A percentile compares a stretch with the other conserved stretches of the same genome.
Conservation (phyloP, 2,113 vertebrate species). For the Oreochromis tanganicae region DNA sequence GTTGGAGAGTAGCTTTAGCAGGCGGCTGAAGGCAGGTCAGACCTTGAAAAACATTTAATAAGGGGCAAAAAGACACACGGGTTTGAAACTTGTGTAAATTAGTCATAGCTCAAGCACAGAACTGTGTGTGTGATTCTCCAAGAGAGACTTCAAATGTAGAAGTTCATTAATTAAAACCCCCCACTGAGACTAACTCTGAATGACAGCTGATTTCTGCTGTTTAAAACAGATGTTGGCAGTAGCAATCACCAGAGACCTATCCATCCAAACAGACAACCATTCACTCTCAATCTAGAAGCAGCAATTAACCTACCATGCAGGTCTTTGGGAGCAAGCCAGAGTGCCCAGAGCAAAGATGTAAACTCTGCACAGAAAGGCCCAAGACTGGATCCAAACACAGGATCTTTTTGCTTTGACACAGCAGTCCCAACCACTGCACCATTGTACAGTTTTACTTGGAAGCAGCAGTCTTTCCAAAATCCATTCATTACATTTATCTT, state of each 20-base stretch:
- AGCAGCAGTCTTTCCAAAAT: neutral
- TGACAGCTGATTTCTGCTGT: neutral
- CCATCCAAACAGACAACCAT: neutral
- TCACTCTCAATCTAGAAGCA: neutral
- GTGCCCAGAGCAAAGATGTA: neutral
- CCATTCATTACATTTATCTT: neutral
- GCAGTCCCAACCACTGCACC: neutral
- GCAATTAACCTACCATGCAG: neutral
- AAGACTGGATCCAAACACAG: neutral
- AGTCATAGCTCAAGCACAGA: neutral
- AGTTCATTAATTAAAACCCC: accelerated
- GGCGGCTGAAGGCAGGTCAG: neutral
- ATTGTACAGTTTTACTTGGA: neutral
- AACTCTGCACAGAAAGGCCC: neutral
- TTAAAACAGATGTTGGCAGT: neutral
- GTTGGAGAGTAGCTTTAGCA: neutral
- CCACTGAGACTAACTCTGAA: neutral
- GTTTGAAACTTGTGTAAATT: neutral
- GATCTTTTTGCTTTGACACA: neutral
- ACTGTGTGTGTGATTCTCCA: neutral
- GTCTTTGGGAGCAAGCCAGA: neutral
- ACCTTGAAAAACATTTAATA: neutral
- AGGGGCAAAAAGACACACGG: neutral
- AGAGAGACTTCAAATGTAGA: neutral
- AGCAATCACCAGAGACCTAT: neutral